Base-by-base conservation (phyloP, 2,113 vertebrate species). In the Festucalex cinctus region DNA sequence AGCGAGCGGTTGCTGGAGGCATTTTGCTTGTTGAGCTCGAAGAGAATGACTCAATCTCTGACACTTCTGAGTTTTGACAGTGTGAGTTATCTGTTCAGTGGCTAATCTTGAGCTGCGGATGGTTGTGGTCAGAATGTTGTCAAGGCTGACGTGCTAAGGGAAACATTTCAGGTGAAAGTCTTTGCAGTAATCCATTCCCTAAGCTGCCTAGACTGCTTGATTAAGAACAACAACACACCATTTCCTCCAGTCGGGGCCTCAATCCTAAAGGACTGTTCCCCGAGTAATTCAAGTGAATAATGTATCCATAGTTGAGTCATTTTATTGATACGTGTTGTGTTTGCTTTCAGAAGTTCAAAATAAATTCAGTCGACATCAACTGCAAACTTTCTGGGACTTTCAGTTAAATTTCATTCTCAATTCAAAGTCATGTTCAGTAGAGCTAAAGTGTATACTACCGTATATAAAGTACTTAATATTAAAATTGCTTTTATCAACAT, bases 31-130 rank as follows among this genome's bases (percentile, higher is more conserved):
- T 19, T 26, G 9, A 36, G 53, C 46, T 63, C 26, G 32, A 74
- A 53, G 44, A 74, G 39, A 74, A 73, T 76, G 74, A 82, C 54
- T 85, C 76, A 81, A 67, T 69, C 60, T 66, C 14, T 72, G 71
- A 77, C 56, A 70, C 62, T 43, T 41, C n/a, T 71, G 35, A 76
- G 54, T 77, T 79, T 75, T 80, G 75, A 73, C 56, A 73, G 61
- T 49, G 41, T 74, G 73, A 81, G 80, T 80, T 83, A 76, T 77
- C 66, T 68, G 57, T 65, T 81, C 54, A 41, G 14, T 79, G 75
- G 79, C 72, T 66, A 54, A 69, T 81, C 56, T 73, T 78, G 68
- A 37, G 44, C 24, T 48, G 56, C 56, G 65, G 68, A 70, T 65
- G 70, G 48, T 59, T 70, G 66, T 76, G 77, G 85, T 86, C 79